Percentiles rank a stretch among this genome's conserved stretches.
These are phyloP conservation scores for Drosophila subquinaria DNA, from an alignment of 2,888 invertebrate genomes.

Conservation along the genomic window DNA sequence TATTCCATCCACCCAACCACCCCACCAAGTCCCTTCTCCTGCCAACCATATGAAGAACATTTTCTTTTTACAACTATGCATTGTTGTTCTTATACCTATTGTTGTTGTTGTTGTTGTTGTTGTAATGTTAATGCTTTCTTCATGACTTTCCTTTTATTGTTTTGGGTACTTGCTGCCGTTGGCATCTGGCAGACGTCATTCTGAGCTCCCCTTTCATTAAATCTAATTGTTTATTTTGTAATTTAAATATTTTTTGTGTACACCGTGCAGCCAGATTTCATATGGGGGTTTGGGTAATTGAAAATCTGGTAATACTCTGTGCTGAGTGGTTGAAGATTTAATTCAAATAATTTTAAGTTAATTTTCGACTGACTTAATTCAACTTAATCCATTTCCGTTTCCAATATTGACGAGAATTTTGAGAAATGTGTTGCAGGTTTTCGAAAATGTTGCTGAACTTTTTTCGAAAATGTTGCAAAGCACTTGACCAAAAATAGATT, in stretches of 20 bases:
- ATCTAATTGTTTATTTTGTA: slow-evolving; percentile 81
- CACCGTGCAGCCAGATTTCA: slow-evolving; percentile 28
- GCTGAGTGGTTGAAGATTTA: slow-evolving; percentile 19
- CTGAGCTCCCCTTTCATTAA: slow-evolving; percentile 53
- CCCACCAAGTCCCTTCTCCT: neutral
- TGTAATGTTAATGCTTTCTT: slow-evolving; percentile 67
- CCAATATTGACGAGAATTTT: slow-evolving; percentile 12
- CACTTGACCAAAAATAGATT: slow-evolving; percentile 72
- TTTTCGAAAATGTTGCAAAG: slow-evolving; percentile 54
- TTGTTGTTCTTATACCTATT: slow-evolving; percentile 40
- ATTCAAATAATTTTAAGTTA: slow-evolving; percentile 36
- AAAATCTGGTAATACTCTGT: slow-evolving; percentile 45
- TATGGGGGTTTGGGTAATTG: slow-evolving; percentile 68
- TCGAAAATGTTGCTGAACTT: slow-evolving; percentile 66
- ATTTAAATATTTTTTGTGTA: slow-evolving; percentile 71
- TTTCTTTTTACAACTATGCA: slow-evolving; percentile 60
- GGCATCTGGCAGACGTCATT: slow-evolving; percentile 56
- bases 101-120: slow-evolving; percentile 36
- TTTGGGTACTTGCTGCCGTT: slow-evolving; percentile 50
- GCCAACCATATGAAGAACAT: slow-evolving; percentile 54
- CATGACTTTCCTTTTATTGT: slow-evolving; percentile 69
- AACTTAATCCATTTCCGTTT: slow-evolving; percentile 35
- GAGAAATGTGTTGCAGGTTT: slow-evolving; percentile 25
- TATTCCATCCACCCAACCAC: slow-evolving; percentile 17
- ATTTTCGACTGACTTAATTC: slow-evolving; percentile 18